Base-by-base conservation (phyloP, 2,888 invertebrate species). In the Agrochola lota region DNA sequence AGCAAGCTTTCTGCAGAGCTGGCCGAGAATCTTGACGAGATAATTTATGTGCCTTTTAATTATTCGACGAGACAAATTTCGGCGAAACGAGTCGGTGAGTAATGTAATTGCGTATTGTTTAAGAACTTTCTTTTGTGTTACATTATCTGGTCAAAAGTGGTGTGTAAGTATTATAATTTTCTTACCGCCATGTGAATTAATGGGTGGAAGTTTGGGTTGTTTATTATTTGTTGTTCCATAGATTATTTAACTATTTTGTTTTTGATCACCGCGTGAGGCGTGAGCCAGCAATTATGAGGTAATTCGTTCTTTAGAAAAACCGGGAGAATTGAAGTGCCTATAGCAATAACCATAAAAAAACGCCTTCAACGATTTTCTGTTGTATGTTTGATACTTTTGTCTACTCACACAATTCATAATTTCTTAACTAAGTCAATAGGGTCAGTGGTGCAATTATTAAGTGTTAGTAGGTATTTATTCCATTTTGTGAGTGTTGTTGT, bases 11-110 rank as follows among this genome's bases (percentile, higher is more conserved):
- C 97, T 7, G 89, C 91, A n/a, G 94, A 95, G 77, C 93, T 98
- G 71, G 92, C 95, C 20, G 92, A 91, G 66, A 90, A 91, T 35
- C 94, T 97, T 46, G 97, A 97, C 88, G 94, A 97, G 84, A 97
- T 95, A 84, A 97, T 98, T 90, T 98, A 97, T 93, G 95, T 98
- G 88, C 97, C 97, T 71, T 98, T 98, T 92, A 98, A 98, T 93
- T 98, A 97, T 89, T 97, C 96, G 30, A 96, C 95, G 23, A 91
- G 94, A 83, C 94, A 93, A 88, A 95, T 95, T 92, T 95, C 96
- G 83, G 90, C 95, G 83, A 96, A 95, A 92, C 94, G 96, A 89
- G 92, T 96, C 75, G 96, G 96, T 97, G 85, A 96, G 96, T 95
- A 85, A 74, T 80, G 40, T 80, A 87, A 84, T 87, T 85, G 62